A percentile compares a stretch with the other conserved stretches of the same genome.
phyloP scores from a whole-genome alignment of 2,113 vertebrate species.

The Burhinus oedicnemus region DNA sequence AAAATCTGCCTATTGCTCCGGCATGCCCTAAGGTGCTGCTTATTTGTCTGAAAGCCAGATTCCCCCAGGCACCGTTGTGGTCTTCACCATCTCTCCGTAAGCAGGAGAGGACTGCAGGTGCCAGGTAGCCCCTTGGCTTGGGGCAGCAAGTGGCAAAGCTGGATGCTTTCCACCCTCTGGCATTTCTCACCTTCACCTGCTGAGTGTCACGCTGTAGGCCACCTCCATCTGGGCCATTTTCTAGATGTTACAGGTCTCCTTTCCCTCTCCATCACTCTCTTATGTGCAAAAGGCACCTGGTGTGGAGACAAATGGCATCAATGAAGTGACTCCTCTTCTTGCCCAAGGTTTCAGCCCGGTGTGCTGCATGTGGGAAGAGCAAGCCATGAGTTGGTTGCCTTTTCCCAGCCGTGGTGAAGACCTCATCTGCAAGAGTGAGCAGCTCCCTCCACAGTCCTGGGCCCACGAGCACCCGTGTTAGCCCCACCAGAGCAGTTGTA shows the following conservation, averaged over 20 bases:
- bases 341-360: rapidly evolving
- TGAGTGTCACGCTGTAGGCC: rapidly evolving
- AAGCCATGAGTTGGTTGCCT: not conserved
- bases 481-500: rapidly evolving
- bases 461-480: not conserved
- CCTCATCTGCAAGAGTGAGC: rapidly evolving
- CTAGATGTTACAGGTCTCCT: not conserved
- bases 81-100: not conserved
- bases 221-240: not conserved
- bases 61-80: rapidly evolving
- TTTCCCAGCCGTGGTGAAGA: not conserved
- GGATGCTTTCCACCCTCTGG: not conserved
- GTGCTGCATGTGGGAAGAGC: not conserved
- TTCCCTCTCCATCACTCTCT: not conserved
- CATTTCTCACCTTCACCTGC: not conserved
- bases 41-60: not conserved
- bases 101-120: not conserved
- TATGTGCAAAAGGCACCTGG: not conserved
- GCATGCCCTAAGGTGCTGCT: not conserved
- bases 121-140: not conserved
- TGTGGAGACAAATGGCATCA: not conserved
- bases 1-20: not conserved
- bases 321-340: not conserved
- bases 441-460: rapidly evolving
- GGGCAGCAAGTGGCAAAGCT: not conserved